Evolutionary conservation across 92 coral and sea anemone species (phyloP), one percentile per base, ranked within the genome.

Genomic region (Siderastrea radians): DNA sequence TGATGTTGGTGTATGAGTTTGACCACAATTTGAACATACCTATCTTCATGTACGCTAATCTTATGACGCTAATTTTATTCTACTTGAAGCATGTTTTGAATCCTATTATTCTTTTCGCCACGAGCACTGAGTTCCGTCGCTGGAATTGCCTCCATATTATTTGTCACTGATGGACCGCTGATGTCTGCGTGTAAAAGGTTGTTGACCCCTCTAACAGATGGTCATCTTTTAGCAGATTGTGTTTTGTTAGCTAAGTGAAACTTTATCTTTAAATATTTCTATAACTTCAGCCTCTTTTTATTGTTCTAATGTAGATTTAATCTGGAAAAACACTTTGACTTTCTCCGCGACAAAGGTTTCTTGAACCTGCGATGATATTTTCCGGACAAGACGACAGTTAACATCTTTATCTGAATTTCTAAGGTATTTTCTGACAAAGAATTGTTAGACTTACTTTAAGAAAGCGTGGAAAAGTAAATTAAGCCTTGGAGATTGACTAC

Each of bases 61-160:
- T 88, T 8, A 79, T 86, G 16, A 83, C 94, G 0, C 68, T 93
- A 82, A 85, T 95, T 53, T 68, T 95, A 82, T 95, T 87, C 71
- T 95, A 95, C 81, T 72, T 89, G 26, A 95, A 95, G 58, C 98
- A 95, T 70, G 87, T 91, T 3, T 79, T 89, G 78, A 95, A 95
- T 76, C 98, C 98, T 8, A 71, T 93, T 12, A 88, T 95, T 64
- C 71, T 95, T 49, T 95, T 92, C 82, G 89, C 94, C 8, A 91
- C 92, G 87, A 95, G 98, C 77, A 84, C 86, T 9, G 95, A 93
- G 44, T 95, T 93, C 60, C 96, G 93, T 50, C 87, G 87, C 71
- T 84, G 63, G 62, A 73, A 45, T 55, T 84, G 73, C 26, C 81
- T 84, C 5, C 87, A 63, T 6, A 74, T 63, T 13, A 58, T 84